phyloP scores from a whole-genome alignment of 2,797 vertebrate species.

The Danio aesculapii region DNA sequence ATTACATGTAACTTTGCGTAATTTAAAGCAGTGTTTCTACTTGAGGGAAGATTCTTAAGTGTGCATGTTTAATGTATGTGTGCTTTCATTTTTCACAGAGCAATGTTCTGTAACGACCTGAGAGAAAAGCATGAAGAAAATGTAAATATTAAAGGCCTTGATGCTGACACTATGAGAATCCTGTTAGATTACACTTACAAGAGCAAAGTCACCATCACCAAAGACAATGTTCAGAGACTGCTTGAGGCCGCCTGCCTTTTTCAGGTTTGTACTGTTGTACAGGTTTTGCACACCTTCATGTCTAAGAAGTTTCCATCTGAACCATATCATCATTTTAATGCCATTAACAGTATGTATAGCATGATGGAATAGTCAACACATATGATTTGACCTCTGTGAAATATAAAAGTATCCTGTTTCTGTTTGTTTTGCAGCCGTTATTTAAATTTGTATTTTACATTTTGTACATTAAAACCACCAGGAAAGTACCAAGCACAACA shows the following conservation, averaged over 20 bases:
- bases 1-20: not conserved
- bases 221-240: slow-evolving; percentile 91
- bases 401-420: not conserved
- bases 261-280: slow-evolving; percentile 80
- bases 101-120: slow-evolving; percentile 97
- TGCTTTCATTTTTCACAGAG: slow-evolving; percentile 75
- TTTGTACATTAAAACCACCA: not conserved
- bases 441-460: no score
- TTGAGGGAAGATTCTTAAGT: no score
- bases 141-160: slow-evolving; percentile 91
- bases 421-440: not conserved
- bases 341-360: not conserved
- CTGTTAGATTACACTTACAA: slow-evolving; percentile 97
- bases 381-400: not conserved
- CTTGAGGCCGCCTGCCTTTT: slow-evolving; percentile 96
- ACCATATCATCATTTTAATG: not conserved
- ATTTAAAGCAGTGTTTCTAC: not conserved
- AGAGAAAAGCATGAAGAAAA: slow-evolving; percentile 91
- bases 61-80: not conserved
- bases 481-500: slow-evolving; percentile 1
- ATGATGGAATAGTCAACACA: not conserved
- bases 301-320: not conserved
- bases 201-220: slow-evolving; percentile 90
- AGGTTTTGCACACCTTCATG: not conserved
- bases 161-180: slow-evolving; percentile 88